These are phyloP conservation scores for Emys orbicularis DNA, from an alignment of 2,797 vertebrate genomes.

Conservation along the genomic window DNA sequence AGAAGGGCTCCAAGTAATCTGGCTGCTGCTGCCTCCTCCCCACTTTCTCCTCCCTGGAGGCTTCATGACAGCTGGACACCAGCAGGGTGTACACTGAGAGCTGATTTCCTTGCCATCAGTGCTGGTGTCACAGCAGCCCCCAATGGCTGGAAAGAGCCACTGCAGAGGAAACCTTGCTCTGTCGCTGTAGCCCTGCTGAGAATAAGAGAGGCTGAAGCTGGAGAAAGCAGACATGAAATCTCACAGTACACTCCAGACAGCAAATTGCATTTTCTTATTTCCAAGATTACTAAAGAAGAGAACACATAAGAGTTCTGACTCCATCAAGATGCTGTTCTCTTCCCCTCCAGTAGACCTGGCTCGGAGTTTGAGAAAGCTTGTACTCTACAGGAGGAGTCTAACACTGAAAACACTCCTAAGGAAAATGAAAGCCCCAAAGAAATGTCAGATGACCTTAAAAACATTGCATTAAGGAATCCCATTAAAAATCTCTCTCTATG, in stretches of 20 bases:
- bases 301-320: neutral
- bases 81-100: too few species aligned
- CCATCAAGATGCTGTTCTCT: neutral
- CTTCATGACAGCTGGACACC: too few species aligned
- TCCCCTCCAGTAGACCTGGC: neutral
- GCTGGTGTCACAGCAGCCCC: too few species aligned
- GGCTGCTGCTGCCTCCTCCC: too few species aligned
- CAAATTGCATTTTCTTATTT: neutral
- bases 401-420: neutral
- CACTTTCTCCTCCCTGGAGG: too few species aligned
- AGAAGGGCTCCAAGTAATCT: too few species aligned
- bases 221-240: neutral
- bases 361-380: neutral
- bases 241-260: neutral
- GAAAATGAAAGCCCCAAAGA: too few species aligned
- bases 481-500: neutral
- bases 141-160: too few species aligned
- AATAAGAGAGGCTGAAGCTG: too few species aligned
- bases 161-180: too few species aligned
- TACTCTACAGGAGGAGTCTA: accelerated
- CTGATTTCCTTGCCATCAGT: too few species aligned
- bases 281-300: neutral
- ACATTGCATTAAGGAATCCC: neutral
- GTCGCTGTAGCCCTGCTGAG: too few species aligned
- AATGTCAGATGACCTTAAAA: neutral